Evolutionary conservation across 2,113 vertebrate species (phyloP).

Genomic region (Crypturellus undulatus): DNA sequence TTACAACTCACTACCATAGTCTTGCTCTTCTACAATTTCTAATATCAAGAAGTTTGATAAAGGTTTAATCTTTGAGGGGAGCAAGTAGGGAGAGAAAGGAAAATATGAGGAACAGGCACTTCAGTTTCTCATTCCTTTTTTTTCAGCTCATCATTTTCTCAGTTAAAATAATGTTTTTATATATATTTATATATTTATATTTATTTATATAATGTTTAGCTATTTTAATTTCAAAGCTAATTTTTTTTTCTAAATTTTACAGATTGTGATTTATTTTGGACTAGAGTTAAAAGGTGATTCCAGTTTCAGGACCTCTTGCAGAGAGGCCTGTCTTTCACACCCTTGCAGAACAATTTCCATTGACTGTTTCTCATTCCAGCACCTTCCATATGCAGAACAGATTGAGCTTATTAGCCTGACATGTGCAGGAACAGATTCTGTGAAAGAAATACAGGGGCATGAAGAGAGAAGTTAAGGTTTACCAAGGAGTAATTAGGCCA

Average conservation of each 20-base stretch:
- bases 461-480: neutral
- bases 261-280: neutral
- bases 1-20: neutral
- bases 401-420: neutral
- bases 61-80: neutral
- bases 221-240: neutral
- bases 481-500: neutral
- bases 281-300: neutral
- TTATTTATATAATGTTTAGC: too few species aligned
- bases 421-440: neutral
- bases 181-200: too few species aligned
- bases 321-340: neutral
- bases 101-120: neutral
- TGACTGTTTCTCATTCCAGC: neutral
- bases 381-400: neutral
- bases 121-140: neutral
- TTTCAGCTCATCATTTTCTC: neutral
- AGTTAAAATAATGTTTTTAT: neutral
- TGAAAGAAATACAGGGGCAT: neutral
- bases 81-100: neutral
- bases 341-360: neutral
- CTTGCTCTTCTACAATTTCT: neutral
- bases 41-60: neutral
- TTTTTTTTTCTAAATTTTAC: neutral
- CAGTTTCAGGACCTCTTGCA: neutral